Percentiles rank a stretch among this genome's conserved stretches.
Conservation (phyloP, 1,140 invertebrate genomes). For the Cyclargus thomasi region DNA sequence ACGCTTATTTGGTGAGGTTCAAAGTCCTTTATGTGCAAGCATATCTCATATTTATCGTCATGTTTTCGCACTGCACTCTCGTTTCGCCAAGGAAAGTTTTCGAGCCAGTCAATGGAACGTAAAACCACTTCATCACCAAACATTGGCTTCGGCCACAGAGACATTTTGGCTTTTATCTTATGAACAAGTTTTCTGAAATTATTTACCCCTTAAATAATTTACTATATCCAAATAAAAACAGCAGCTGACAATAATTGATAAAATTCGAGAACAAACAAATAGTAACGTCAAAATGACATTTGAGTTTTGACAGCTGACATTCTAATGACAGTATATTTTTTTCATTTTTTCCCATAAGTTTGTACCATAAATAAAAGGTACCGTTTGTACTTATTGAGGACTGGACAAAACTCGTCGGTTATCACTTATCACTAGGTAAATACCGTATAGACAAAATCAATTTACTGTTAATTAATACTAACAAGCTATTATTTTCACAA, state of each 20-base stretch:
- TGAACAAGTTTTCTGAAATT: not conserved
- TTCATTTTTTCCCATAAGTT: too few relatives aligned
- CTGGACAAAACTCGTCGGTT: too few relatives aligned
- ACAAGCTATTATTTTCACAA: too few relatives aligned
- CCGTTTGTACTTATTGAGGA: too few relatives aligned
- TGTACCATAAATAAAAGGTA: too few relatives aligned
- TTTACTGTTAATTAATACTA: too few relatives aligned
- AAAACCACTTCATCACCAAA: constrained; percentile 54
- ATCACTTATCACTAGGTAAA: too few relatives aligned
- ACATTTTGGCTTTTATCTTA: constrained; percentile 27
- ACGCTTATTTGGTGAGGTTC: constrained; percentile 89
- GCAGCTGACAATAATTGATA: not conserved
- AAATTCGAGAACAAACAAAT: not conserved
- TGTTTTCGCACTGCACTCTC: constrained; percentile 40
- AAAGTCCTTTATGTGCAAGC: constrained; percentile 89
- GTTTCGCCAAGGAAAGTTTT: constrained; percentile 53
- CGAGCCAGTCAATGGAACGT: constrained; percentile 56
- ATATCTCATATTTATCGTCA: constrained; percentile 75
- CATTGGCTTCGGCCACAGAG: constrained; percentile 37
- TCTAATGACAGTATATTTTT: too few relatives aligned
- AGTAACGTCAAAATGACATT: too few relatives aligned
- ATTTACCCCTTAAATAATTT: not conserved
- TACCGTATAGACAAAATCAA: too few relatives aligned
- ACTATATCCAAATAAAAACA: not conserved
- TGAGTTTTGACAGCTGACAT: too few relatives aligned